Evolutionary conservation across 2,113 vertebrate genomes (phyloP).

Genomic region (Onychostoma macrolepis): DNA sequence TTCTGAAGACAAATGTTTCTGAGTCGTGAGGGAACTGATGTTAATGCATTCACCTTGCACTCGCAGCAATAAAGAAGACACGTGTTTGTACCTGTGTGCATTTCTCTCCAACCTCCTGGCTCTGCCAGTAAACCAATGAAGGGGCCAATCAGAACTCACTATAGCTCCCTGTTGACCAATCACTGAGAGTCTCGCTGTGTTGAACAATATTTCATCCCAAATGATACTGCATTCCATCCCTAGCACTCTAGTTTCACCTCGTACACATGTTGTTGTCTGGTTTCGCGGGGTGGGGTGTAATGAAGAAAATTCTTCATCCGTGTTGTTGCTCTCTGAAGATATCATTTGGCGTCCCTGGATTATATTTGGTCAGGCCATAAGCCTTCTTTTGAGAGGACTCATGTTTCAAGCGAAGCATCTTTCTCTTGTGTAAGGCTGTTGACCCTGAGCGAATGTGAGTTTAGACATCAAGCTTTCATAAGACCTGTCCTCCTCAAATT

Average conservation of each 20-base stretch:
- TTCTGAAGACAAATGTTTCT: conserved; percentile 13
- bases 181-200: background rate
- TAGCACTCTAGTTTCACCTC: background rate
- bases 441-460: background rate
- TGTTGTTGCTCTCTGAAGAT: background rate
- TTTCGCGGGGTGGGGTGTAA: background rate
- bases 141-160: background rate
- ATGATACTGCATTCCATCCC: background rate
- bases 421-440: background rate
- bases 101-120: background rate
- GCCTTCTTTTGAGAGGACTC: background rate
- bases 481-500: background rate
- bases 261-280: background rate
- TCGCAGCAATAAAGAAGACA: conserved; percentile 12
- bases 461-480: conserved; percentile 19
- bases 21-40: background rate
- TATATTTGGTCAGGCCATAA: background rate
- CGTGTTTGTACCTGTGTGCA: background rate
- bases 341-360: background rate
- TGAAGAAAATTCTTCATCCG: background rate
- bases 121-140: background rate
- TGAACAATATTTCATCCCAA: background rate
- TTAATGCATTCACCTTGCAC: conserved; percentile 26
- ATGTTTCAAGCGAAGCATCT: background rate
- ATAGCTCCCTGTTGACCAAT: conserved; percentile 2